Conservation (phyloP, 2,888 invertebrate species). For the Pseudanteris insignis region DNA sequence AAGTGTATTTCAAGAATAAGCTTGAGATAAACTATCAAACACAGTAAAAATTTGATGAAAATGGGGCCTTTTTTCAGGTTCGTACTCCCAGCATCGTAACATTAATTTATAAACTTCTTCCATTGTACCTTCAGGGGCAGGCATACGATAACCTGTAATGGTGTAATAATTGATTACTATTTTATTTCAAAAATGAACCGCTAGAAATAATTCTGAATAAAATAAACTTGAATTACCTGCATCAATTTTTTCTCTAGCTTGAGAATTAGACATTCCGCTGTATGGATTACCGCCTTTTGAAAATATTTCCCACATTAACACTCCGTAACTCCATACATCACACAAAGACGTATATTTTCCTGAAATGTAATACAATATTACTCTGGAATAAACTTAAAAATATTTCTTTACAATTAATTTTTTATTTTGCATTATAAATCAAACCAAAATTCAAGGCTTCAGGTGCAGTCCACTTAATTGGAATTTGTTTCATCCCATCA, state of each 20-base stretch:
- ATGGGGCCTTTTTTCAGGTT: slow-evolving; percentile 89
- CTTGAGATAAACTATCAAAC: slow-evolving; percentile 73
- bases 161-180: background rate
- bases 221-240: slow-evolving; percentile 77
- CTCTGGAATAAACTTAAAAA: background rate
- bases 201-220: slow-evolving; percentile 6
- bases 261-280: slow-evolving; percentile 91
- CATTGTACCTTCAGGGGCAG: slow-evolving; percentile 87
- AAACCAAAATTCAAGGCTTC: slow-evolving; percentile 43
- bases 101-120: slow-evolving; percentile 90
- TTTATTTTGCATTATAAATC: too few species aligned
- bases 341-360: slow-evolving; percentile 94
- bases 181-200: too few species aligned
- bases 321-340: slow-evolving; percentile 97
- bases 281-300: slow-evolving; percentile 93
- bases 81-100: slow-evolving; percentile 94
- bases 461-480: slow-evolving; percentile 98
- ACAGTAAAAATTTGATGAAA: slow-evolving; percentile 87
- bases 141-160: slow-evolving; percentile 90
- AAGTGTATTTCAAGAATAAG: slow-evolving; percentile 54
- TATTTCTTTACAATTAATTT: too few species aligned
- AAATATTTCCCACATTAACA: slow-evolving; percentile 97
- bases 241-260: slow-evolving; percentile 93
- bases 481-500: slow-evolving; percentile 98
- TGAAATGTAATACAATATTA: slow-evolving; percentile 61